A percentile compares a stretch with the other conserved stretches of the same genome.
Conservation (phyloP, 2,113 vertebrate species). For the human (Homo sapiens) region DNA sequence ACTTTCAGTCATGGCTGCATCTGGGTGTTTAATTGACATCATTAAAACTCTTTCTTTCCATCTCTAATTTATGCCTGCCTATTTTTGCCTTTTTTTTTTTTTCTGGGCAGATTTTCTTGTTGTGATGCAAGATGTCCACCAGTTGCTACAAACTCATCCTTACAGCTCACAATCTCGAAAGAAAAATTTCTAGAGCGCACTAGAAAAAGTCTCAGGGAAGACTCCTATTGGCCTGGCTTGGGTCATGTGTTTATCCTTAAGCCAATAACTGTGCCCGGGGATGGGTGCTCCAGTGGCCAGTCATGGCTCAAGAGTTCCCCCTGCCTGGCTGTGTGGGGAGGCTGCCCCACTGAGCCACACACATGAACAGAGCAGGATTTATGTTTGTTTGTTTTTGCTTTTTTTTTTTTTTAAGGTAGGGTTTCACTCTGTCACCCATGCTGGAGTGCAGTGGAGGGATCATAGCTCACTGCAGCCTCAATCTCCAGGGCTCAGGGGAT, state of each 20-base stretch:
- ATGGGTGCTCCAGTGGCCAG: not conserved
- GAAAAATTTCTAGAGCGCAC: not conserved
- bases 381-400: no score
- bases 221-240: not conserved
- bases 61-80: not conserved
- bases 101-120: not conserved
- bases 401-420: no score
- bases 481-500: no score
- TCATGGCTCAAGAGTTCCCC: not conserved
- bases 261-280: not conserved
- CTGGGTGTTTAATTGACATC: not conserved
- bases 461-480: no score
- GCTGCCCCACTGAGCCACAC: not conserved
- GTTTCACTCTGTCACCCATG: no score
- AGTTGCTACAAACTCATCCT: not conserved
- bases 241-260: not conserved
- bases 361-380: not conserved
- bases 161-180: not conserved
- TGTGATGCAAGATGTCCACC: not conserved
- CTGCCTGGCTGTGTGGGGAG: not conserved
- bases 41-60: not conserved
- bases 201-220: conserved; percentile 9
- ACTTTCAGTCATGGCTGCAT: not conserved
- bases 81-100: not conserved
- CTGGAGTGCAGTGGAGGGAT: no score